These are phyloP conservation scores for Heliconius hermathena DNA, from an alignment of 1,140 invertebrate species.

Conservation along the genomic window DNA sequence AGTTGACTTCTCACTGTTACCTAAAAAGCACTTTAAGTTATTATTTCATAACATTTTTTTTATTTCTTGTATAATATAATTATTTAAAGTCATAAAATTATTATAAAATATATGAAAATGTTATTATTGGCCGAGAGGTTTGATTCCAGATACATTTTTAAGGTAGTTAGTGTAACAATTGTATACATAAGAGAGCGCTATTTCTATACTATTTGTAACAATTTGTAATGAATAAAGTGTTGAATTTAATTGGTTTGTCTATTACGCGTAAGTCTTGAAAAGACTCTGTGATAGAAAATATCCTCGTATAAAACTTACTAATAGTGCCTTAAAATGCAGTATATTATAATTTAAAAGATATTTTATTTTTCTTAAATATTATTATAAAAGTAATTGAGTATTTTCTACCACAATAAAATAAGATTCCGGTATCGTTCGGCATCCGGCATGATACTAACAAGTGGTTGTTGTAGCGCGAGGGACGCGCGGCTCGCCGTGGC, in stretches of 20 bases:
- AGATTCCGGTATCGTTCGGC: not conserved
- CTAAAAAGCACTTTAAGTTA: not conserved
- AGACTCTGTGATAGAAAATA: not conserved
- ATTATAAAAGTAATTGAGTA: not conserved
- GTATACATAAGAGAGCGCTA: constrained; percentile 31
- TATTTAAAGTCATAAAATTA: not conserved
- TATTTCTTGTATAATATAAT: constrained; percentile 11
- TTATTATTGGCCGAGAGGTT: not conserved
- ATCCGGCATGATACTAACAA: constrained; percentile 49
- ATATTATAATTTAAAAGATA: too few relatives aligned
- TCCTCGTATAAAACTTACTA: not conserved
- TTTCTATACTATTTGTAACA: constrained; percentile 37
- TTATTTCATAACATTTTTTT: not conserved
- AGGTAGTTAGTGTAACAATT: not conserved
- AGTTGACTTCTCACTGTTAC: constrained; percentile 1
- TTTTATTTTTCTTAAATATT: too few relatives aligned
- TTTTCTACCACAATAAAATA: not conserved
- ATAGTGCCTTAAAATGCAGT: too few relatives aligned
- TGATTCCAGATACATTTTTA: constrained; percentile 8
- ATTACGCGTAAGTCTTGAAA: constrained; percentile 10
- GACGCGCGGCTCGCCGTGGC: constrained; percentile 86
- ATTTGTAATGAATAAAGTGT: constrained; percentile 50
- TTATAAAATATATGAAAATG: not conserved
- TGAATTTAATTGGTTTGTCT: constrained; percentile 34
- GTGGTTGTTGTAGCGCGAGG: constrained; percentile 71